These are phyloP conservation scores for Gibbula magus DNA, from an alignment of 2,888 invertebrate species.

Conservation along the genomic window DNA sequence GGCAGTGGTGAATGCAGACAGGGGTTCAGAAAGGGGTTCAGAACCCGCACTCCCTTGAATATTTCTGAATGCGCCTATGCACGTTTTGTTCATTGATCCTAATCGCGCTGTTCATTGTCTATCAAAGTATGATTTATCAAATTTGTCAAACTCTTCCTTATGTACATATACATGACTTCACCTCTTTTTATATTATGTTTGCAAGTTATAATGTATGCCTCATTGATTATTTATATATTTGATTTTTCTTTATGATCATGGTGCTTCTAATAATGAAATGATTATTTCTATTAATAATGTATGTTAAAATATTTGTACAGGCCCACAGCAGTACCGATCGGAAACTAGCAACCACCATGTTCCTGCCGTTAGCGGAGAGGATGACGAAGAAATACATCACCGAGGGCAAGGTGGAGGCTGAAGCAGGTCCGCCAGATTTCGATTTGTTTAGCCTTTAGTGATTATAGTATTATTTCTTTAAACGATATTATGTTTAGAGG, in stretches of 20 bases:
- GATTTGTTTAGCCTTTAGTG: too few species aligned
- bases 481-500: too few species aligned
- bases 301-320: conserved; percentile 45
- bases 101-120: too few species aligned
- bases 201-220: not conserved
- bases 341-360: conserved; percentile 80
- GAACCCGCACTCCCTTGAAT: too few species aligned
- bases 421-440: conserved; percentile 79
- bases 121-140: not conserved
- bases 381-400: conserved; percentile 93
- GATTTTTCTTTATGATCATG: not conserved
- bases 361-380: conserved; percentile 90
- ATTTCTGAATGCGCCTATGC: too few species aligned
- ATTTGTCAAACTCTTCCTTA: not conserved
- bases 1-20: too few species aligned
- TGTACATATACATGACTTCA: too few species aligned
- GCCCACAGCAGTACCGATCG: conserved; percentile 66
- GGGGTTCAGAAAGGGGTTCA: too few species aligned
- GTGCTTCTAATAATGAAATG: not conserved
- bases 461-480: too few species aligned
- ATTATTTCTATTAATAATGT: not conserved
- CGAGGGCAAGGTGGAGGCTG: conserved; percentile 91
- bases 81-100: too few species aligned
- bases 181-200: too few species aligned
- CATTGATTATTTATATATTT: not conserved